Base-by-base conservation (phyloP, 2,888 invertebrate species). In the Troilus luridus region DNA sequence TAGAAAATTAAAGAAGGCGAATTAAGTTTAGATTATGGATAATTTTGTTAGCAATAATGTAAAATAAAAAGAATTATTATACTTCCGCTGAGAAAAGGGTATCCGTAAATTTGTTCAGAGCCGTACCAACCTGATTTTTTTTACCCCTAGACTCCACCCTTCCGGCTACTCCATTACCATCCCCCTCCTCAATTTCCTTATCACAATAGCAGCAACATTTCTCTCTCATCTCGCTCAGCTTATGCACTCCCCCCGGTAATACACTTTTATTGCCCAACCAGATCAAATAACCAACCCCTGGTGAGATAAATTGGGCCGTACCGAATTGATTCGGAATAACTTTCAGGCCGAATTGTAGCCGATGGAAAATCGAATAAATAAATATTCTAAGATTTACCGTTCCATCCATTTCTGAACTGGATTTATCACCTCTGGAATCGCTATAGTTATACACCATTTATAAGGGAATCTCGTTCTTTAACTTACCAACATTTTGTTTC, bases 161-260 rank as follows among this genome's bases (percentile, higher is more conserved):
- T 85, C 56, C 56, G 85, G 85, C 56, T 56, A 85, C 85, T 85
- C 56, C 85, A 85, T 85, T 85, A 56, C n/a, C 85, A 14, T n/a
- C 85, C 41, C 85, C 85, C 85, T 56, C 11, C 85, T 54, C 85
- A 58, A 85, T 85, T 85, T 58, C 85, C 85, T 85, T 85, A 85
- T 85, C 85, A 56, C 56, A 85, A 85, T 85, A 56, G 21, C n/a
- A 85, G 56, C 85, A 56, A 54, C 85, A 85, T 85, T 85, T 85
- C 85, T 85, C 85, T 85, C 85, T 85, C 56, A 85, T 85, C 85
- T 58, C 56, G 19, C 54, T 85, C 85, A 56, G 85, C 12, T 85
- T 56, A 85, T 85, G 56, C 85, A 56, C n/a, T n/a, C 85, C n/a
- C 56, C 85, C n/a, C 85, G n/a, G 85, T 58, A 85, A 56, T 85